phyloP scores from a whole-genome alignment of 2,113 vertebrate genomes.

The Prinia subflava region DNA sequence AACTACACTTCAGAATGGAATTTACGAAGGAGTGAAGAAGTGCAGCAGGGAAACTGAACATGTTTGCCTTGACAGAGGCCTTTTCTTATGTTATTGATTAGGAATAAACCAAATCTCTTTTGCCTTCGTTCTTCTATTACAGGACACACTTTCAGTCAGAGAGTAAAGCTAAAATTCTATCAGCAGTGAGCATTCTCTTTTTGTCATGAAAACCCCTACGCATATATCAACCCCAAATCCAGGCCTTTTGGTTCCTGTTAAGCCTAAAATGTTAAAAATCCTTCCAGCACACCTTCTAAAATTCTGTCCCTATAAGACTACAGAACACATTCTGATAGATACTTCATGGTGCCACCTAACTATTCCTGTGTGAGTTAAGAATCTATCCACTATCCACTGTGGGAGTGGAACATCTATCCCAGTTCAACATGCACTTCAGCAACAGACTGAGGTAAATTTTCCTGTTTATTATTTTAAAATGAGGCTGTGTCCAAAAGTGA shows the following conservation, averaged over 20 bases:
- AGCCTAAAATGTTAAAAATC: neutral
- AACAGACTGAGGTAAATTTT: neutral
- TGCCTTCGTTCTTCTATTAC: neutral
- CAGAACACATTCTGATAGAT: neutral
- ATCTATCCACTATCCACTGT: neutral
- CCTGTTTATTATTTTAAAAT: neutral
- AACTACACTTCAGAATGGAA: neutral
- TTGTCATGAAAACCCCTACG: neutral
- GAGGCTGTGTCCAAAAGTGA: neutral
- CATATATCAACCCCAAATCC: neutral
- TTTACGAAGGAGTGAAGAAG: neutral
- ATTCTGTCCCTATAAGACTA: neutral
- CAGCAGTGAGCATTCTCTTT: neutral
- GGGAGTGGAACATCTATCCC: neutral
- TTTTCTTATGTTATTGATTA: neutral
- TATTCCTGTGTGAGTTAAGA: neutral
- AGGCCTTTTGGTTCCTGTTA: neutral
- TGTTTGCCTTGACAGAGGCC: neutral
- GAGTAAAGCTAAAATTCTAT: neutral
- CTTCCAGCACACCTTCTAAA: neutral
- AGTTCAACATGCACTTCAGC: neutral
- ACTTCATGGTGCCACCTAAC: no score
- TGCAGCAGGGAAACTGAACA: neutral
- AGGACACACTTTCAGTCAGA: neutral
- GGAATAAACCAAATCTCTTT: neutral